Evolutionary conservation across 2,797 vertebrate genomes (phyloP).

Genomic region (Mareca penelope): DNA sequence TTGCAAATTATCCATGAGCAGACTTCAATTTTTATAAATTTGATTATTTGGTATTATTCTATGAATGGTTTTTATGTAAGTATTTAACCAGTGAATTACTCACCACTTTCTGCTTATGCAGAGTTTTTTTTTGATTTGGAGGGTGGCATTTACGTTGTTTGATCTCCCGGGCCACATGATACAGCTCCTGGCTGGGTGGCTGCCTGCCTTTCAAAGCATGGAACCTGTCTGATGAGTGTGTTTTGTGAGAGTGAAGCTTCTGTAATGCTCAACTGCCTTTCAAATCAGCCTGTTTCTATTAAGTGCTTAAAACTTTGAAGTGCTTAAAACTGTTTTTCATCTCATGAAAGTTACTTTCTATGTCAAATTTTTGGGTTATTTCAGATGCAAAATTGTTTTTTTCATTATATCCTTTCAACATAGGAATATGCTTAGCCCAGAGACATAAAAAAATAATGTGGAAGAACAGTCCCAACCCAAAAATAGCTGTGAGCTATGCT

Average conservation of each 20-base stretch:
- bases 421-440: not conserved
- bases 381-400: not conserved
- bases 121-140: not conserved
- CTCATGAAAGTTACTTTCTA: not conserved
- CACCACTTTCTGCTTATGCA: not conserved
- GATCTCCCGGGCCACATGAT: not conserved
- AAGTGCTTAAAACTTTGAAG: not conserved
- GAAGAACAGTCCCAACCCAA: not conserved
- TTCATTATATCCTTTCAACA: not conserved
- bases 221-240: not conserved
- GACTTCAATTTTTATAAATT: slow-evolving; percentile 59
- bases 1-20: slow-evolving; percentile 57
- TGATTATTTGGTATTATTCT: slow-evolving; percentile 54
- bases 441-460: not conserved
- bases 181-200: not conserved
- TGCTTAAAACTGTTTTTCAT: not conserved
- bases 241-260: not conserved
- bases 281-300: not conserved
- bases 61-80: not conserved
- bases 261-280: not conserved
- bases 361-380: not conserved
- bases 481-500: not conserved
- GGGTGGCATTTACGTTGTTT: not conserved
- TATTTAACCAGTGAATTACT: slow-evolving; percentile 27
- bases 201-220: not conserved